Evolutionary conservation across 2,797 vertebrate genomes (phyloP), one percentile per base, ranked within the genome.

Genomic region (Melanitta fusca): DNA sequence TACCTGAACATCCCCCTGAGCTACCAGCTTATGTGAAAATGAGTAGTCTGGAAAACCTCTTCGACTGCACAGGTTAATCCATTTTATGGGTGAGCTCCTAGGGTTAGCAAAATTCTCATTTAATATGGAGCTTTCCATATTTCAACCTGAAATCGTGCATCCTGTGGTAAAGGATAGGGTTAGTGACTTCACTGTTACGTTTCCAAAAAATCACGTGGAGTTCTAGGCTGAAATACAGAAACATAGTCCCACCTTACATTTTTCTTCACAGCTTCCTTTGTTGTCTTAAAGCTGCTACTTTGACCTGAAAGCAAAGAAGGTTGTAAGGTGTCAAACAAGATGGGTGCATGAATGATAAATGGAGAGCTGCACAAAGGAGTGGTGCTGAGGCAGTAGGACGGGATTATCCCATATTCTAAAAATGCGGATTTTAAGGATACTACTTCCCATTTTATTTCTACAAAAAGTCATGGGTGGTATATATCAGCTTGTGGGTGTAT

Each of bases 31-130:
- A 80, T 89, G 79, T 92, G 91, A 94, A 96, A 96, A 92, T 0
- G 39, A 91, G 65, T 91, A 91, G 79, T 80, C 87, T 91, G 91
- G 89, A 91, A 96, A 96, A 89, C 62, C 79, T 89, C 51, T 91
- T 45, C 80, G 85, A 71, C 81, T 89, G 64, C 36, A 77, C 21
- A 61, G 53, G 85, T 45, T 78, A 91, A 89, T 80, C 47, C 14
- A 13, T 68, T 87, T 92, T 45, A 89, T 62, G 85, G 36, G 24
- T 79, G 54, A 91, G 24, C 19, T 93, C 43, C 36, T 70, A 80
- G 11, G 19, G 30, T 54, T 82, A 74, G 6, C 58, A 93, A 80
- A 34, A 56, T 86, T 66, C 56, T 92, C 43, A 9, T 85, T 85
- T 89, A 85, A 32, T 71, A 45, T 1, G 20, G 56, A 18, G 2